phyloP scores from a whole-genome alignment of 2,797 vertebrate species.

The Melanotaenia trifasciata region DNA sequence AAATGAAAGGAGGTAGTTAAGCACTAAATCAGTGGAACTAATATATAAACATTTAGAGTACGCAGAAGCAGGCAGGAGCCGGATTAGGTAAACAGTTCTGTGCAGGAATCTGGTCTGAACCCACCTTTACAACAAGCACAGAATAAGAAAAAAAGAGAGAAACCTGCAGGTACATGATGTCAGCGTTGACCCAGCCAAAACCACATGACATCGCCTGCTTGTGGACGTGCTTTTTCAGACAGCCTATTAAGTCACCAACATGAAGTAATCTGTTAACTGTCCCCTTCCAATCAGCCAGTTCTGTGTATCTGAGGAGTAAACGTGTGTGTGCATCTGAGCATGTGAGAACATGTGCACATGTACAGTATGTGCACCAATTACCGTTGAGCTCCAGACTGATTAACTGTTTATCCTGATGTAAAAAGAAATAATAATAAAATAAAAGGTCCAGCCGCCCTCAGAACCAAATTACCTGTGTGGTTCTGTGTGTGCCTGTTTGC shows the following conservation, averaged over 20 bases:
- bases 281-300: slow-evolving; percentile 30
- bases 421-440: background rate
- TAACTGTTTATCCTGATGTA: slow-evolving; percentile 72
- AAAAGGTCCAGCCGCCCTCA: slow-evolving; percentile 5
- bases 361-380: slow-evolving; percentile 60
- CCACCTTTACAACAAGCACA: background rate
- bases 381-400: slow-evolving; percentile 63
- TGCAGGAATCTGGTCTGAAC: background rate
- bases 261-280: slow-evolving; percentile 59
- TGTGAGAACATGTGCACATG: slow-evolving; percentile 1
- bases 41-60: background rate
- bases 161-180: slow-evolving; percentile 9
- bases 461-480: slow-evolving; percentile 38
- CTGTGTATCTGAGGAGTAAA: slow-evolving; percentile 1
- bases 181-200: background rate
- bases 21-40: background rate
- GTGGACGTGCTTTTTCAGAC: slow-evolving; percentile 26
- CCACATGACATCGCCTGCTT: slow-evolving; percentile 3
- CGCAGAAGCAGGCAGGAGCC: background rate
- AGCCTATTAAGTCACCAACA: slow-evolving; percentile 67
- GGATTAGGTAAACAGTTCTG: background rate
- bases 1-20: background rate
- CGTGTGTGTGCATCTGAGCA: slow-evolving; percentile 5
- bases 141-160: background rate
- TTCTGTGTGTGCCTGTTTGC: slow-evolving; percentile 12